Evolutionary conservation across 2,113 vertebrate species (phyloP), one percentile per base, ranked within the genome.

Genomic region (Nyctereutes procyonoides): DNA sequence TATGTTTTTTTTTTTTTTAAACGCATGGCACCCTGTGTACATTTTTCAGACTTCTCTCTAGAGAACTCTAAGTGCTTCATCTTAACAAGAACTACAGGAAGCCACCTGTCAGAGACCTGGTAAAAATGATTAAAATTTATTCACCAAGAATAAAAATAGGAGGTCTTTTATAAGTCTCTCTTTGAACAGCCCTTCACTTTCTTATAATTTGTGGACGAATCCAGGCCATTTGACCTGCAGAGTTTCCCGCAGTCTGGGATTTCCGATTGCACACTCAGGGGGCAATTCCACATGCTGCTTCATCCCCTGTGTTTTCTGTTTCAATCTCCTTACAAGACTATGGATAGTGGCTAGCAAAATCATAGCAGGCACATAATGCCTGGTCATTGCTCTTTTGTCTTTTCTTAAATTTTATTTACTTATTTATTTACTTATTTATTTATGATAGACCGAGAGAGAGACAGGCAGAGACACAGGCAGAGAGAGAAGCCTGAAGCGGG

Each of bases 71-170:
- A 76, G 80, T 56, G 76, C 26, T 30, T 88, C 1, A 0, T 69
- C 77, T 91, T 84, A 84, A 67, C 51, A 79, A 97, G 65, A 88
- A 90, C 48, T 63, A 55, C 10, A 95, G 65, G 69, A 95, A 71
- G 58, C 63, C 82, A 88, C 82, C 63, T 87, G 43, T 86, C 83
- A 92, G 82, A 93, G 12, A 87, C n/a, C 38, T 26, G 62, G 80
- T 60, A 79, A 96, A 93, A 96, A 32, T 51, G 65, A 82, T 26
- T 62, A 48, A 86, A 97, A 24, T 48, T 69, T 58, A 65, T 38
- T 95, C 53, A 77, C 62, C 14, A 76, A 79, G 62, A 96, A 79
- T 48, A 17, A 43, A 95, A 92, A 51, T 4, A 16, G 30, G 43
- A 9, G 65, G 17, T 60, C 12, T 65, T 56, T n/a, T 48, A 79